Base-by-base conservation (phyloP, 2,113 vertebrate genomes). In the Laterallus jamaicensis region DNA sequence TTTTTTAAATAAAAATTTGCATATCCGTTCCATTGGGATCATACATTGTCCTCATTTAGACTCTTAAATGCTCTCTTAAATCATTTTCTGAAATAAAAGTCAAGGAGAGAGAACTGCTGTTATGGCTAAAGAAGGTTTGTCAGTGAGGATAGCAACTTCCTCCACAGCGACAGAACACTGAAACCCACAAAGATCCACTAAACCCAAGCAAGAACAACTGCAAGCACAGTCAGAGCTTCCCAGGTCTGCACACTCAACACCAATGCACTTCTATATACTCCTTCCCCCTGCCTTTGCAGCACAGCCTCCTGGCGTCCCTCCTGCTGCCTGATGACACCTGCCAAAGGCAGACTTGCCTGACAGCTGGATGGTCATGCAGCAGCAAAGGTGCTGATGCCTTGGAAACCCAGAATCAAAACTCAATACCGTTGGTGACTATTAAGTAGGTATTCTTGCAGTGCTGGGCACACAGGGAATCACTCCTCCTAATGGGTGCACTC, bases 1-100 rank as follows among this genome's bases (percentile, higher is more conserved):
- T 8, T 9, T 47, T 18, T 18, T 18, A 86, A 68, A 77, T 44
- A 66, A 80, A 70, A 42, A 3, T 64, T 67, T 75, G 62, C 10
- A 0, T 90, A 90, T 69, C 75, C 37, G 24, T 73, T 82, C 70
- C 75, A 49, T 5, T 73, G 78, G 63, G 68, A 83, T 74, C 82
- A 81, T 92, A 89, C 92, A 79, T 44, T 76, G 39, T 79, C 74
- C n/a, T 93, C 82, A 50, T 88, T 95, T 92, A 85, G 32, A 40
- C 42, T 73, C n/a, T 90, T 62, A 94, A 89, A 64, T 35, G 19
- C 32, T 75, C 92, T 64, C 86, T 89, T 92, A 82, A 92, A 84
- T 89, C 25, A 62, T 79, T 35, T 47, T 50, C 76, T 92, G 56
- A 69, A 92, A 75, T 64, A 91, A 52, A 7, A 86, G 32, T 25